phyloP scores from a whole-genome alignment of 2,888 invertebrate species.

The Endomychus coccineus region DNA sequence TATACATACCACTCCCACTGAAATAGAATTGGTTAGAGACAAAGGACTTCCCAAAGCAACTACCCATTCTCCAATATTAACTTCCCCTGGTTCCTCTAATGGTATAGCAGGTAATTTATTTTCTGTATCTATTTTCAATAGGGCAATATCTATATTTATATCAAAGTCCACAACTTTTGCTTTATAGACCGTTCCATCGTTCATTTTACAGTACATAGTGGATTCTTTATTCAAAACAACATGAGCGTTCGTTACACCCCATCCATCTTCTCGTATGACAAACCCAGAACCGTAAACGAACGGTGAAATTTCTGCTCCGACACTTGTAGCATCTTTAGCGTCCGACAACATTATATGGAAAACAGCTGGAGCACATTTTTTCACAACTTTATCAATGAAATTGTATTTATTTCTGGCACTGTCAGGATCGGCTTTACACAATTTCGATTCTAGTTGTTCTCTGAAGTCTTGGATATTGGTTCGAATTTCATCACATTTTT shows the following conservation, averaged over 20 bases:
- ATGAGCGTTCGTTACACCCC: conserved; percentile 91
- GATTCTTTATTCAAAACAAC: conserved; percentile 65
- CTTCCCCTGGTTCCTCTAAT: conserved; percentile 65
- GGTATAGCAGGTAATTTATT: conserved; percentile 67
- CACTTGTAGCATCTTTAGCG: conserved; percentile 49
- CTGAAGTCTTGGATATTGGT: too few relatives aligned
- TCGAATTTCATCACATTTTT: too few relatives aligned
- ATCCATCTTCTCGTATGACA: conserved; percentile 75
- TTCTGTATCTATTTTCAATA: conserved; percentile 63
- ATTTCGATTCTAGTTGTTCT: too few relatives aligned
- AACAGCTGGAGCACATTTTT: conserved; percentile 73
- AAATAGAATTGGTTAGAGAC: conserved; percentile 83
- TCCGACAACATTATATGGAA: conserved; percentile 87
- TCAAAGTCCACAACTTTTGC: conserved; percentile 81
- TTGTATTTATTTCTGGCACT: conserved; percentile 32
- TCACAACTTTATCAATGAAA: conserved; percentile 55
- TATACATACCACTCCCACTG: conserved; percentile 80
- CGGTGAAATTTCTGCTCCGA: conserved; percentile 59
- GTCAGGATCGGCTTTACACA: too few relatives aligned
- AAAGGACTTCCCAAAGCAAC: conserved; percentile 92
- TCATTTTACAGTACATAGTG: conserved; percentile 31
- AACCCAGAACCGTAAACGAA: conserved; percentile 86
- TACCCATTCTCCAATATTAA: conserved; percentile 88
- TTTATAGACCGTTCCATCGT: conserved; percentile 43
- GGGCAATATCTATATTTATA: conserved; percentile 77